Base-by-base conservation (phyloP, 2,113 vertebrate genomes). In the Channa argus region DNA sequence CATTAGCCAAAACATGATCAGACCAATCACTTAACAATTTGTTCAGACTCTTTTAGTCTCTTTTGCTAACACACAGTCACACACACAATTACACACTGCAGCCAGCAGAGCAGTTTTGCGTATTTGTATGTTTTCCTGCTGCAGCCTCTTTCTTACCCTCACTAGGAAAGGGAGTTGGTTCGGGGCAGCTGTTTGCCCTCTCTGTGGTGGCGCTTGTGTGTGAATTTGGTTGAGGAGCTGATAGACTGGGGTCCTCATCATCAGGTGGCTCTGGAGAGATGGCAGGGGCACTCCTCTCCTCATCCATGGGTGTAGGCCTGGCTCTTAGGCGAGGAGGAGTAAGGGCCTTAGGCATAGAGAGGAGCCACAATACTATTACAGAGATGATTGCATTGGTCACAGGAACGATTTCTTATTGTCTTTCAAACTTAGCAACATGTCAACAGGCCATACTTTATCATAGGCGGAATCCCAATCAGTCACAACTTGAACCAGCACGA, bases 291-390 rank as follows among this genome's bases (percentile, higher is more conserved):
- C 71, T 83, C 84, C 84, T 86, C 79, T 93, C 92, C 90, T 89
- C 84, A 70, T 93, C 92, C 92, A 92, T 93, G 89, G 89, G 83
- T 79, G 39, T 77, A 46, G 73, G 87, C 79, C 89, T 77, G 82
- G 85, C 79, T 90, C 82, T 74, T 76, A 61, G 66, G 51, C 70
- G 69, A 84, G 80, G 74, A 85, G 84, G 71, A 74, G 83, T 73
- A 74, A 24, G 54, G 65, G 88, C 86, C 88, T 92, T 71, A 36
- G 61, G 49, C 13, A 54, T 3, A 55, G 10, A 79, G 37, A 73
- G 10, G 11, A 68, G 15, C 24, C 24, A 13, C 60, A 5, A 47
- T 43, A 44, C 54, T 24, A 52, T 63, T 8, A 59, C 5, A 71
- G 43, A 46, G 10, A 66, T 70, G 13, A 71, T 8, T 4, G 8